Evolutionary conservation across 2,113 vertebrate species (phyloP).

Genomic region (Notothenia rossii): DNA sequence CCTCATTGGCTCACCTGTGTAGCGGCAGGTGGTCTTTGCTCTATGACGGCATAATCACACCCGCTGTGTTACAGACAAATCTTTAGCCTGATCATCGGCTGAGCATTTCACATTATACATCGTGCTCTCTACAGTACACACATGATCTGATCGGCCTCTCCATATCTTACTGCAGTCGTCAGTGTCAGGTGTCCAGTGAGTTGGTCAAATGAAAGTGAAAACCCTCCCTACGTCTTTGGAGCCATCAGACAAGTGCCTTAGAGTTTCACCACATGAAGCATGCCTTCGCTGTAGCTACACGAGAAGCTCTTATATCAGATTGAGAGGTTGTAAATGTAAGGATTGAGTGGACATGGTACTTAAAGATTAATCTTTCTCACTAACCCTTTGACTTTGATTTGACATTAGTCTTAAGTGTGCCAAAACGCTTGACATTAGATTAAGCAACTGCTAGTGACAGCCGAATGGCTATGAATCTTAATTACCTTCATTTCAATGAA

Average conservation of each 20-base stretch:
- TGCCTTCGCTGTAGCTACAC: slow-evolving; percentile 11
- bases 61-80: slow-evolving; percentile 31
- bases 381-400: background rate
- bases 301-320: slow-evolving; percentile 19
- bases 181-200: slow-evolving; percentile 60
- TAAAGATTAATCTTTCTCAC: slow-evolving; percentile 11
- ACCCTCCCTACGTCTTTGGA: slow-evolving; percentile 4
- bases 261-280: slow-evolving; percentile 12
- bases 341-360: background rate
- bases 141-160: slow-evolving; percentile 40
- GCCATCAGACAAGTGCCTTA: slow-evolving; percentile 47
- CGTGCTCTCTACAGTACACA: background rate
- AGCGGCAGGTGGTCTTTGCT: slow-evolving; percentile 12
- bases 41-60: background rate
- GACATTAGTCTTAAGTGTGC: background rate
- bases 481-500: background rate
- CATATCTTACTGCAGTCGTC: slow-evolving; percentile 21
- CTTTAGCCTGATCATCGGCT: background rate
- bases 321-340: background rate
- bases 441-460: background rate
- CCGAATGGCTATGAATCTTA: background rate
- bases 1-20: background rate
- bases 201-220: slow-evolving; percentile 69
- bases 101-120: slow-evolving; percentile 24
- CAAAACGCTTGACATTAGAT: background rate